A percentile compares a stretch with the other conserved stretches of the same genome.
Evolutionary conservation across 1,140 invertebrate genomes (phyloP).

Genomic region (Halyomorpha halys): DNA sequence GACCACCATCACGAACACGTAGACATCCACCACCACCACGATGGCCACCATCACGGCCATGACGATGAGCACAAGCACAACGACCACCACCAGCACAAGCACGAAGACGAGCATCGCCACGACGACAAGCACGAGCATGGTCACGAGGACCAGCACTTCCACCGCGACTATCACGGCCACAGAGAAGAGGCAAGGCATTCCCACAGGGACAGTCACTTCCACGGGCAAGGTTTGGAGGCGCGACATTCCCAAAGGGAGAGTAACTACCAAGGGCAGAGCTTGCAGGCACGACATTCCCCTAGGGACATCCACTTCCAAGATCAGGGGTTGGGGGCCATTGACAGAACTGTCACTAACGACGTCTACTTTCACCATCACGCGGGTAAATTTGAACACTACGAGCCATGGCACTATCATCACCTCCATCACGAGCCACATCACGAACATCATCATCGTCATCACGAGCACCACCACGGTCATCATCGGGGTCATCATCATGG

Average conservation of each 20-base stretch:
- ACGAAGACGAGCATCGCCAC: neutral
- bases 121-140: neutral
- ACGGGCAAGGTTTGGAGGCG: neutral
- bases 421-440: neutral
- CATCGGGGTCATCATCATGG: neutral
- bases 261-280: neutral
- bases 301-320: neutral
- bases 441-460: neutral
- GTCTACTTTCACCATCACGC: slow-evolving; percentile 1
- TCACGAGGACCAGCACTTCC: neutral
- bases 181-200: neutral
- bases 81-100: neutral
- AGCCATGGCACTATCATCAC: neutral
- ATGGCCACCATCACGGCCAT: neutral
- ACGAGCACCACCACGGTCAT: neutral
- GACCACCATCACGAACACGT: neutral
- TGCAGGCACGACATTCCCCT: neutral
- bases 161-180: neutral
- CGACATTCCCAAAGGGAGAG: no score
- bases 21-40: neutral
- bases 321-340: neutral
- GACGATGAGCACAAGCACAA: slow-evolving; percentile 1
- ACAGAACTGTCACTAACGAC: neutral
- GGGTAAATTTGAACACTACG: neutral
- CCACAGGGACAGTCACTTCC: neutral